Evolutionary conservation across 1,140 invertebrate species (phyloP), one percentile per base, ranked within the genome.

Genomic region (Nilaparvata lugens): DNA sequence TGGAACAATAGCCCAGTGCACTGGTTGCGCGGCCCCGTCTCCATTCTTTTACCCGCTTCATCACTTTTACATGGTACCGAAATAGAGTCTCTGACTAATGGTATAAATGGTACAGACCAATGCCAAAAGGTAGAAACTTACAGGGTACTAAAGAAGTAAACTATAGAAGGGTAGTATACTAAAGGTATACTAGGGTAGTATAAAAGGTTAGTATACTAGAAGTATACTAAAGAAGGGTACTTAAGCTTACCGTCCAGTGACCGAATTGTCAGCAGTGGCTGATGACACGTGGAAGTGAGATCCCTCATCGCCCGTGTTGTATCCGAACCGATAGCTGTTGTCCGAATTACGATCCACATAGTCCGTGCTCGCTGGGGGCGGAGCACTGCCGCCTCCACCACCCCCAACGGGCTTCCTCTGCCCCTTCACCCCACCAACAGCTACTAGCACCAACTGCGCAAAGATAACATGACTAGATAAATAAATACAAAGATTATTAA

Each of bases 261-360:
- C 69, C 2, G 66, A 62, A 40, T 72, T 70, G 45, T 72, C 69
- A 19, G 62, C 62, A 7, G 65, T 62, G 11, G 69, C 70, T 0
- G 58, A 60, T 6, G 64, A 69, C 11, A 61, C 55, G 35, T 70
- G 69, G 43, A 65, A 72, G 48, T 72, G 69, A 11, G 51, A 61
- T 14, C 68, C 69, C 9, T 38, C 58, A 51, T 73, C 70, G 1
- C 65, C 65, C 24, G 69, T 69, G 16, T 67, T 64, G 63, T 70
- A 72, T 9, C 66, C 67, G 55, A 71, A 72, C 42, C 64, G 58
- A 43, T 70, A 71, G 25, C 63, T 65, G 14, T 69, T 69, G 57
- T 70, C 68, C 25, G 57, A 45, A 2, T 61, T 56, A 24, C 62
- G 56, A 43, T 69, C 66, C 31, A 66, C 58, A 45, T 61, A 65